phyloP scores from a whole-genome alignment of 2,888 invertebrate genomes.

The Adela reaumurella region DNA sequence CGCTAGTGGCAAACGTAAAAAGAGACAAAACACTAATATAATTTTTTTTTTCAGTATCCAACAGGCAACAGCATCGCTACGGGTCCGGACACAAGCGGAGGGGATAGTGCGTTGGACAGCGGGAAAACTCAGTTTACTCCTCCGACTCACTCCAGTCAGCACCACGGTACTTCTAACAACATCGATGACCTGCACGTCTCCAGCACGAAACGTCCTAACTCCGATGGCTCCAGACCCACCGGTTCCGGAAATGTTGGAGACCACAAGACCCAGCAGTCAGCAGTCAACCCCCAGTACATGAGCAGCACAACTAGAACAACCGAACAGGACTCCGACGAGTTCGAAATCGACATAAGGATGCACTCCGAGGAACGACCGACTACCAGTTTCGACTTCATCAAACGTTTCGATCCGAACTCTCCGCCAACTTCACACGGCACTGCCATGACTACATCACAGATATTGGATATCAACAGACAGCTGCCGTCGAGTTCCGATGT shows the following conservation, averaged over 20 bases:
- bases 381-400: conserved; percentile 29
- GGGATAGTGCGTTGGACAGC: conserved; percentile 29
- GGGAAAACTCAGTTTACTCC: conserved; percentile 47
- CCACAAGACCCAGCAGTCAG: conserved; percentile 14
- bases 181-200: conserved; percentile 2
- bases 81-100: conserved; percentile 29
- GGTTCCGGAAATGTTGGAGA: conserved; percentile 1
- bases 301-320: conserved; percentile 24
- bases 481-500: conserved; percentile 31
- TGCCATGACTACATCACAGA: conserved; percentile 38
- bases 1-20: too few relatives aligned
- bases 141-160: conserved; percentile 53
- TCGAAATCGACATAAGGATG: conserved; percentile 20
- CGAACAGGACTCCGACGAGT: conserved; percentile 21
- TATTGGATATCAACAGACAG: conserved; percentile 33
- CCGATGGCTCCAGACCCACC: not conserved
- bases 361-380: conserved; percentile 21
- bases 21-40: too few relatives aligned
- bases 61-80: conserved; percentile 39
- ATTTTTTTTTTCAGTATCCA: conserved; percentile 31
- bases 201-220: not conserved
- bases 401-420: conserved; percentile 43
- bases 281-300: conserved; percentile 5
- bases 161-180: conserved; percentile 10
- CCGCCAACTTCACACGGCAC: conserved; percentile 22